Percentiles rank a stretch among this genome's conserved stretches.
Conservation (phyloP, 64 coral and sea anemone genomes). For the Montipora capricornis region DNA sequence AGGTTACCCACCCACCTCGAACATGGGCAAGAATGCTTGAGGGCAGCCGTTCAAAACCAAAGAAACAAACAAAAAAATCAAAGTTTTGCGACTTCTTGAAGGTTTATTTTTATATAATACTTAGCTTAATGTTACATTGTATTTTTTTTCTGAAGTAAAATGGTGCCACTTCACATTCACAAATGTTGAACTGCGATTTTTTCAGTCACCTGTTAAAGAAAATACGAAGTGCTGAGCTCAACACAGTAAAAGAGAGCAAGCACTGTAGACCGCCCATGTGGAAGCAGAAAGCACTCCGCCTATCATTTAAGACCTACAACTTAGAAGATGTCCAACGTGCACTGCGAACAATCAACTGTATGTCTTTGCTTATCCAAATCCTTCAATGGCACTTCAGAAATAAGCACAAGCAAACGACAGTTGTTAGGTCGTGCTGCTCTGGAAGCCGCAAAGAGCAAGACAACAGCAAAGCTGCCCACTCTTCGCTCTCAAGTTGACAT, state of each 20-base stretch:
- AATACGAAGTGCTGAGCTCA: too few species aligned
- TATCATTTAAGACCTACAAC: conserved; percentile 53
- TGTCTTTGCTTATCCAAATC: neutral
- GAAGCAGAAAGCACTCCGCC: conserved; percentile 11
- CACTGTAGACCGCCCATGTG: neutral
- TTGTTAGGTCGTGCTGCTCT: conserved; percentile 31
- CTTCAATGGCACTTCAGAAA: neutral
- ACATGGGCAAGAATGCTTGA: too few species aligned
- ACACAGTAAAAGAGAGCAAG: too few species aligned
- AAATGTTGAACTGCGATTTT: too few species aligned
- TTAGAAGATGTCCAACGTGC: conserved; percentile 18
- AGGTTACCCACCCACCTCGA: too few species aligned
- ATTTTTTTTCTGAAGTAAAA: too few species aligned
- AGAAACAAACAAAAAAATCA: too few species aligned
- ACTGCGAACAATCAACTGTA: conserved; percentile 9
- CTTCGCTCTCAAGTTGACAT: conserved; percentile 22
- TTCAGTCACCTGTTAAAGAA: too few species aligned
- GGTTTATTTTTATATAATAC: too few species aligned
- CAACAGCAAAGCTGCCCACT: neutral
- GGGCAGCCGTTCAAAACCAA: too few species aligned
- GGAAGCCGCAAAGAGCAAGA: conserved; percentile 27
- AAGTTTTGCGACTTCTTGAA: too few species aligned
- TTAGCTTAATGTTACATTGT: too few species aligned
- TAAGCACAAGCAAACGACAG: neutral
- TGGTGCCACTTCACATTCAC: neutral